Conservation (phyloP, 2,888 invertebrate species). For the Andrena praecox region DNA sequence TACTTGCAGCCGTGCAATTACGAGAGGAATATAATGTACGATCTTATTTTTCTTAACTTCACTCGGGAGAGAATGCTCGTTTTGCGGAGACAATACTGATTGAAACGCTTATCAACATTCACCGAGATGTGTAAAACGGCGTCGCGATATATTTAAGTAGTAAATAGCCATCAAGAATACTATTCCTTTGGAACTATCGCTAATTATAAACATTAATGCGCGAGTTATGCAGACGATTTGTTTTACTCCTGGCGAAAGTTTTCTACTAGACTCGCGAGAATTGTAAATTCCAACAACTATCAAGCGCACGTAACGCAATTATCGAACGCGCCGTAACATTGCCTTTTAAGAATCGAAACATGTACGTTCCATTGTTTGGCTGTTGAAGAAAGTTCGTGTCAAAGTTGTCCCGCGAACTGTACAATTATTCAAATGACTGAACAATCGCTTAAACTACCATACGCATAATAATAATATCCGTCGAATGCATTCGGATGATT, state of each 20-base stretch:
- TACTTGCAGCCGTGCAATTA: neutral
- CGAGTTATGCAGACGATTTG: neutral
- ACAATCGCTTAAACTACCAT: neutral
- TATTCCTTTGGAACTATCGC: neutral
- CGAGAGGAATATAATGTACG: neutral
- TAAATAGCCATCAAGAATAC: neutral
- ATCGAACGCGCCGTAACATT: neutral
- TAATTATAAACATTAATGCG: neutral
- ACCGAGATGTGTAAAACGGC: neutral
- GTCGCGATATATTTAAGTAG: neutral
- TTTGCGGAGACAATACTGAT: neutral
- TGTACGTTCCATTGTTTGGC: neutral
- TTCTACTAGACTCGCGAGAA: neutral
- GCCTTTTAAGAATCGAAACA: neutral
- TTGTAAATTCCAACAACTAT: neutral
- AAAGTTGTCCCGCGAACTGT: neutral
- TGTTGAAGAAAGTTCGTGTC: neutral
- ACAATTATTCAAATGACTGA: neutral
- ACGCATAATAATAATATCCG: neutral
- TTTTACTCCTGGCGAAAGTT: neutral
- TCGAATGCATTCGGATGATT: constrained; percentile 31
- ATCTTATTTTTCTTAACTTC: constrained; percentile 3
- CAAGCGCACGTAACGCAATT: neutral
- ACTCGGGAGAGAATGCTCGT: neutral
- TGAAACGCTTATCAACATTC: neutral